Conservation (phyloP, 1,140 invertebrate genomes). For the Asbolus verrucosus region DNA sequence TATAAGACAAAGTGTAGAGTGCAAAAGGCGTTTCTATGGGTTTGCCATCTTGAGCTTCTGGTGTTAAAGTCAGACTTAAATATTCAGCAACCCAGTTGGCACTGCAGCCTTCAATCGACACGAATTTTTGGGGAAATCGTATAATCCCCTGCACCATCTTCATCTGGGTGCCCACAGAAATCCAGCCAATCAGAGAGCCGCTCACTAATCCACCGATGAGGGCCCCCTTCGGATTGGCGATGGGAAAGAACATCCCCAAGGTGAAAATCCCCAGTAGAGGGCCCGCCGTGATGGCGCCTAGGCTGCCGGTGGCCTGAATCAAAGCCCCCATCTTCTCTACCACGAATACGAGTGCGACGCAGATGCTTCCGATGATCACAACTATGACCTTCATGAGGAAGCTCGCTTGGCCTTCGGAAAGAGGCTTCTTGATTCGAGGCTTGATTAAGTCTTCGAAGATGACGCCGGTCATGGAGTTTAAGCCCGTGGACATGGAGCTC, state of each 20-base stretch:
- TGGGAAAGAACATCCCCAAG: constrained; percentile 82
- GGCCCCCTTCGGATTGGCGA: constrained; percentile 79
- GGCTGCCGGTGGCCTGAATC: constrained; percentile 77
- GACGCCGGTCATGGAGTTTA: constrained; percentile 85
- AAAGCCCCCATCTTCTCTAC: constrained; percentile 77
- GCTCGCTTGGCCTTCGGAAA: constrained; percentile 72
- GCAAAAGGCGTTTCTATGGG: constrained; percentile 63
- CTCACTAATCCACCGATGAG: constrained; percentile 78
- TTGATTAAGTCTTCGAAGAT: constrained; percentile 85
- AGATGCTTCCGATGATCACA: constrained; percentile 72
- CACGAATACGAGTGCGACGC: constrained; percentile 75
- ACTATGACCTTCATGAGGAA: constrained; percentile 78
- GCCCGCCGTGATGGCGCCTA: constrained; percentile 78
- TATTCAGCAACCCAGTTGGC: constrained; percentile 65
- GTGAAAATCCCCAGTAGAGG: constrained; percentile 82
- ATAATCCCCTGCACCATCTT: constrained; percentile 76
- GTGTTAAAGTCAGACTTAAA: constrained; percentile 51
- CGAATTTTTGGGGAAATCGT: constrained; percentile 69
- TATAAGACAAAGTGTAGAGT: constrained; percentile 74
- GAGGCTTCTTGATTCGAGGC: constrained; percentile 70
- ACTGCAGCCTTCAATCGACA: constrained; percentile 73
- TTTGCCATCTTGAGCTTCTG: constrained; percentile 29
- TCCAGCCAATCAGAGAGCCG: constrained; percentile 81
- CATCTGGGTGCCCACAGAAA: constrained; percentile 86
- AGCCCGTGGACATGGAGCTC: constrained; percentile 83